Conservation (phyloP, 2,113 vertebrate species). For the Sturnus vulgaris region DNA sequence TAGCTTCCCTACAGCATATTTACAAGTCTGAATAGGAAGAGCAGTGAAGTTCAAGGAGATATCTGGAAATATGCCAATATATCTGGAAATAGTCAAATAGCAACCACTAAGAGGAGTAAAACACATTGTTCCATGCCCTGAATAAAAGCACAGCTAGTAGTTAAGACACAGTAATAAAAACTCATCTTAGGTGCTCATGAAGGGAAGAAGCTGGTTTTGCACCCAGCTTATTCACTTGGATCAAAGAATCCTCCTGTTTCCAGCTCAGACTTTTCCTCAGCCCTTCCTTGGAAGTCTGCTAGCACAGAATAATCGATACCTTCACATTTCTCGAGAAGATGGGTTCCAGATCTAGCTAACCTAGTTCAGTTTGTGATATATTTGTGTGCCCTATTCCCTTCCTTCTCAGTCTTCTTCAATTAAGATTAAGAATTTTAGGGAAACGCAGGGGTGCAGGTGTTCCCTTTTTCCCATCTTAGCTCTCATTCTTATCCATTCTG, state of each 20-base stretch:
- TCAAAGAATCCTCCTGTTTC: neutral
- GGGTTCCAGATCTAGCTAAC: neutral
- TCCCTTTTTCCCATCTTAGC: too few species aligned
- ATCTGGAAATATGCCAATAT: neutral
- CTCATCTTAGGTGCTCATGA: neutral
- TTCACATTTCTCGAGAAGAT: neutral
- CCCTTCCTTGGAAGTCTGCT: neutral
- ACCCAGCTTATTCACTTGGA: neutral
- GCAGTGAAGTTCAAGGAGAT: neutral
- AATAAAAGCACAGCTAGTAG: neutral
- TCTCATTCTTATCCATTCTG: neutral
- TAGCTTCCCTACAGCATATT: neutral
- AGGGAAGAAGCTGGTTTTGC: neutral
- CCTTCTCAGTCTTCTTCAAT: neutral
- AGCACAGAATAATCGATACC: neutral
- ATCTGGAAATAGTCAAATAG: neutral
- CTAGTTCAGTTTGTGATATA: neutral
- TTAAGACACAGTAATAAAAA: neutral
- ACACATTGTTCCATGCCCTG: neutral
- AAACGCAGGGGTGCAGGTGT: fast-evolving
- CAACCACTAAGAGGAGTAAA: neutral
- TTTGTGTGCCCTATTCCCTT: neutral
- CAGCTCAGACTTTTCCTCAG: neutral
- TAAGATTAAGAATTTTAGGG: neutral
- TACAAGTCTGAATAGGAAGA: neutral